phyloP scores from a whole-genome alignment of 2,113 vertebrate species.

The Parotia lawesii region DNA sequence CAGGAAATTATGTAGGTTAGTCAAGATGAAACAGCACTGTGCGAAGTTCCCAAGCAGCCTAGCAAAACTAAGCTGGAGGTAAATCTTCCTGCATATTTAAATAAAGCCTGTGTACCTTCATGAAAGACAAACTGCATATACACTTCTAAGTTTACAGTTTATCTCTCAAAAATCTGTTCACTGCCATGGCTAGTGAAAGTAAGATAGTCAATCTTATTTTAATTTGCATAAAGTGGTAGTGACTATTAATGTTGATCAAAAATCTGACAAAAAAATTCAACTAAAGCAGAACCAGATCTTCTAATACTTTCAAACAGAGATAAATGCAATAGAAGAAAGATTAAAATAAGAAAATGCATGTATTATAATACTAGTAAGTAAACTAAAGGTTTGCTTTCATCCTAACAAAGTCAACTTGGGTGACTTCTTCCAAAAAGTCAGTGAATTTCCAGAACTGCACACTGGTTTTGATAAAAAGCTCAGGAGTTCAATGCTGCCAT shows the following conservation, averaged over 20 bases:
- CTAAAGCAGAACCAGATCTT: background rate
- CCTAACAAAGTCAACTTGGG: background rate
- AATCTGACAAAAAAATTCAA: background rate
- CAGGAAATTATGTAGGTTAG: slow-evolving; percentile 46
- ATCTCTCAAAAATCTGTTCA: background rate
- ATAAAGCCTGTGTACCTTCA: background rate
- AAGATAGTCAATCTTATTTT: background rate
- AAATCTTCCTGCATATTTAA: background rate
- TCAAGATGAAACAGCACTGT: slow-evolving; percentile 32
- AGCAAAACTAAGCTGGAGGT: slow-evolving; percentile 16
- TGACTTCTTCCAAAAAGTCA: background rate
- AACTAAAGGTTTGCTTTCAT: background rate
- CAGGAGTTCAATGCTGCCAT: background rate
- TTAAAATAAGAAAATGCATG: background rate
- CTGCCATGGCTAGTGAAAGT: background rate
- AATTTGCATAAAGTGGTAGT: background rate
- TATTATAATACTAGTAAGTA: background rate
- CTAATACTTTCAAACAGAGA: background rate
- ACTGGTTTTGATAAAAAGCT: background rate
- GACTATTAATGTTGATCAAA: background rate
- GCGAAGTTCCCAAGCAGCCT: background rate
- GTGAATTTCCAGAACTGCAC: background rate
- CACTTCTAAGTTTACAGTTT: background rate
- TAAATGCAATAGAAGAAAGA: background rate
- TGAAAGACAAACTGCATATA: background rate